A percentile compares a stretch with the other conserved stretches of the same genome.
These are phyloP conservation scores for Heliconius ismenius DNA, from an alignment of 2,888 invertebrate species.

Conservation along the genomic window DNA sequence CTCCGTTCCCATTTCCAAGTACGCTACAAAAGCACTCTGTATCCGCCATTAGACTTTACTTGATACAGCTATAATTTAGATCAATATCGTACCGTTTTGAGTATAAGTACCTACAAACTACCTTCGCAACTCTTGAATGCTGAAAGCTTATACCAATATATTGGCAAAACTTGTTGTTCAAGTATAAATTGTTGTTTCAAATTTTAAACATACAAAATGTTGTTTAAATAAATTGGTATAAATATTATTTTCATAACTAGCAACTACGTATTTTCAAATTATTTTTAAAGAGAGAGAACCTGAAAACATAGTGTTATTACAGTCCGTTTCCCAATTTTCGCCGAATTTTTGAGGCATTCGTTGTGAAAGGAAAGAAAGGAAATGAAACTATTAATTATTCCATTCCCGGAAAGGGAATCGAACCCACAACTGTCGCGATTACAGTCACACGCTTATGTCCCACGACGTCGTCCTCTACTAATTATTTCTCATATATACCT, in stretches of 20 bases:
- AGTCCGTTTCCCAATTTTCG: no score
- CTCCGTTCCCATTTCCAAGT: not conserved
- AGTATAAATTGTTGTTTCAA: not conserved
- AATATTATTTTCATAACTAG: not conserved
- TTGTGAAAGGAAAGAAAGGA: no score
- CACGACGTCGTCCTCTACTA: no score
- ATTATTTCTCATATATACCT: no score
- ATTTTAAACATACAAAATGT: not conserved
- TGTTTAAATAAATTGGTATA: not conserved
- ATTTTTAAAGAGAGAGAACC: no score
- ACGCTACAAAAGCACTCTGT: slow-evolving; percentile 1
- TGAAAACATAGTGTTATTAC: no score
- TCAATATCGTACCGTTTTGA: slow-evolving; percentile 12
- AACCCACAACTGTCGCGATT: no score
- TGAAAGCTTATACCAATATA: slow-evolving; percentile 16
- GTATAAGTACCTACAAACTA: slow-evolving; percentile 6
- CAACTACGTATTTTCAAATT: not conserved
- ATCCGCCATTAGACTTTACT: slow-evolving; percentile 10
- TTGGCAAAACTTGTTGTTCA: not conserved
- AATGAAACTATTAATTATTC: no score
- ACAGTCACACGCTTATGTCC: no score
- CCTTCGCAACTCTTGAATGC: not conserved
- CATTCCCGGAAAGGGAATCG: no score
- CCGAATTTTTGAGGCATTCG: no score
- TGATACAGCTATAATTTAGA: slow-evolving; percentile 13